Conservation (phyloP, 2,888 invertebrate species). For the Acholoe squamosa region DNA sequence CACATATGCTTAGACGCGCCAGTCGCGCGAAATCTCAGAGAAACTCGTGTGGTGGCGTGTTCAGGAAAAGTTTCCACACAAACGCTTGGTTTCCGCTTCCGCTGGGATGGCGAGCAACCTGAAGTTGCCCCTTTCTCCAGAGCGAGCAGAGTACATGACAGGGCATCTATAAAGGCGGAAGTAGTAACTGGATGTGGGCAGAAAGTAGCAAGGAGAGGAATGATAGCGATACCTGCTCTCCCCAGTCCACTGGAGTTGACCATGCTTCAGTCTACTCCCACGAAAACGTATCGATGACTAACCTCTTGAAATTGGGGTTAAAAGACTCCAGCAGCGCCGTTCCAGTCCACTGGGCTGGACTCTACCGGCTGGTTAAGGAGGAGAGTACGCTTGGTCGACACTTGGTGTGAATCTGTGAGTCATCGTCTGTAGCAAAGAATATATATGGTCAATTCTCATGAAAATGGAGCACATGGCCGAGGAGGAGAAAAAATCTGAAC, state of each 20-base stretch:
- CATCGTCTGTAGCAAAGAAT: too few species aligned
- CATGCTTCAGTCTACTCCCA: slow-evolving; percentile 19
- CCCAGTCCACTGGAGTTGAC: not conserved
- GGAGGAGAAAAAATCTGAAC: too few species aligned
- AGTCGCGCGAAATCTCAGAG: not conserved
- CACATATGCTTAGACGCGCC: not conserved
- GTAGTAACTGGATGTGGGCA: not conserved
- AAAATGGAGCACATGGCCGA: too few species aligned
- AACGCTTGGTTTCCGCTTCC: not conserved
- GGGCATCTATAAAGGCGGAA: not conserved
- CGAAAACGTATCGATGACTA: slow-evolving; percentile 1
- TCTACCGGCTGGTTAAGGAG: not conserved
- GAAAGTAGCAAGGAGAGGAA: not conserved
- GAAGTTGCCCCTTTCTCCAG: not conserved
- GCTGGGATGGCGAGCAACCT: not conserved
- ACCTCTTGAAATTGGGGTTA: slow-evolving; percentile 39
- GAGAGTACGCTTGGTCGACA: too few species aligned
- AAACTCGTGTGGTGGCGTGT: not conserved
- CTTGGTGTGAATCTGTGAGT: too few species aligned
- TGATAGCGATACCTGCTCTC: not conserved
- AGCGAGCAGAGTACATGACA: not conserved
- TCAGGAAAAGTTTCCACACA: slow-evolving; percentile 35
- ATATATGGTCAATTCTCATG: too few species aligned
- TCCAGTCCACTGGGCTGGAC: not conserved
- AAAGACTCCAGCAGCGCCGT: not conserved